Conservation (phyloP, 2,888 invertebrate species). For the Papilio elwesi region DNA sequence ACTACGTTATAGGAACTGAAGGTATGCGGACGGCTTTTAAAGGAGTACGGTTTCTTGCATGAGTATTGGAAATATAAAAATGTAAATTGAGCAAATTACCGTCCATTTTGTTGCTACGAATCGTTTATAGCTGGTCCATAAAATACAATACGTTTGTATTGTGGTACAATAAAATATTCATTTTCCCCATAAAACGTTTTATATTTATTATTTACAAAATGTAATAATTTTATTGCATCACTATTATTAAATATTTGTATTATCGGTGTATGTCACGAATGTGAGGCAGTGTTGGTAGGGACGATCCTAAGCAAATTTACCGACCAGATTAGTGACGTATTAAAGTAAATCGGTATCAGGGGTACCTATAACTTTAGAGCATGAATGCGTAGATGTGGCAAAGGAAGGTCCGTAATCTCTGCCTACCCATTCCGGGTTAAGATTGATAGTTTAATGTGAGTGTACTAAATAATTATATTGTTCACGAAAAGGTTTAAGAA, state of each 20-base stretch:
- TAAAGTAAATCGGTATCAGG: background rate
- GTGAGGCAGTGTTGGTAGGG: too few species aligned
- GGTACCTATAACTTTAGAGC: too few species aligned
- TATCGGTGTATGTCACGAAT: too few species aligned
- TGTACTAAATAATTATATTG: background rate
- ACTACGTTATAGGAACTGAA: too few species aligned
- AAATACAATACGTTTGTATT: conserved; percentile 10
- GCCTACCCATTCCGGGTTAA: too few species aligned
- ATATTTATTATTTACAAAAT: background rate
- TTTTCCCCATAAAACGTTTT: background rate
- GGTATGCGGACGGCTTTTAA: too few species aligned
- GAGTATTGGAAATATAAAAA: background rate
- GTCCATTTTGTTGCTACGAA: background rate
- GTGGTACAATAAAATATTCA: conserved; percentile 3
- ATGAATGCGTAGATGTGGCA: too few species aligned
- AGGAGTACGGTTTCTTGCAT: too few species aligned
- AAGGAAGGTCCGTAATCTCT: too few species aligned
- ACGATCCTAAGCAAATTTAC: too few species aligned
- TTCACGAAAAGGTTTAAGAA: background rate
- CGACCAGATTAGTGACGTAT: background rate
- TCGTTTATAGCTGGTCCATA: background rate
- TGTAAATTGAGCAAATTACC: conserved; percentile 1
- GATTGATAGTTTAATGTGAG: too few species aligned
- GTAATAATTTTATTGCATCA: background rate
- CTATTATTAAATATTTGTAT: too few species aligned